Conservation (phyloP, 2,797 vertebrate species). For the Alectoris magna region DNA sequence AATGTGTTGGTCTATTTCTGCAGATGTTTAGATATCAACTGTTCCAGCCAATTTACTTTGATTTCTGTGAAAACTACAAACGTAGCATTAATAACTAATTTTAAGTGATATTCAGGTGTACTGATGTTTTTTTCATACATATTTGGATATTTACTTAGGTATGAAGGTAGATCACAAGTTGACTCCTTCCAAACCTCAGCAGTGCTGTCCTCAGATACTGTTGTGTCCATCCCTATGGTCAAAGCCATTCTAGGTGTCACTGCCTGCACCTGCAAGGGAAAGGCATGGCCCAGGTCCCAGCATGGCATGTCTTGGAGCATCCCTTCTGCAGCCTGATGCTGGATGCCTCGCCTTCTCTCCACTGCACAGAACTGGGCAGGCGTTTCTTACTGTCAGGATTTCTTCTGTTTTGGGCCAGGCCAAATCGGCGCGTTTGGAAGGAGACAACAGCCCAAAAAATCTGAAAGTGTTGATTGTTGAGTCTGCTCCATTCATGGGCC, state of each 20-base stretch:
- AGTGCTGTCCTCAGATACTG: fast-evolving
- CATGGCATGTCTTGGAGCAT: not conserved
- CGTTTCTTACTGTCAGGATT: not conserved
- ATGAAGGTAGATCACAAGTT: not conserved
- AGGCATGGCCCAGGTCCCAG: not conserved
- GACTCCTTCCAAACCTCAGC: not conserved
- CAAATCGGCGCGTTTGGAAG: not conserved
- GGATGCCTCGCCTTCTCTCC: not conserved
- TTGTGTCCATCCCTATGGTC: not conserved
- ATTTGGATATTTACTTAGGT: not conserved
- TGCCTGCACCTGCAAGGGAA: not conserved
- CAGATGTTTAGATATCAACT: not conserved
- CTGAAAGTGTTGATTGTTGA: not conserved
- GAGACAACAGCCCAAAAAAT: not conserved
- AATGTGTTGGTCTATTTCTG: not conserved
- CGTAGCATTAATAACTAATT: slow-evolving; percentile 7
- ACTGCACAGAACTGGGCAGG: not conserved
- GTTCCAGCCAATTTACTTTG: not conserved
- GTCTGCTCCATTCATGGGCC: not conserved
- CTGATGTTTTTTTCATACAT: not conserved
- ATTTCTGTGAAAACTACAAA: slow-evolving; percentile 30
- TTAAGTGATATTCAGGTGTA: not conserved
- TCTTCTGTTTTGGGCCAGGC: not conserved
- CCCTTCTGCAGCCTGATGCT: not conserved
- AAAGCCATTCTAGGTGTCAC: fast-evolving